Conservation (phyloP, 2,888 invertebrate species). For the Protonemura montana region DNA sequence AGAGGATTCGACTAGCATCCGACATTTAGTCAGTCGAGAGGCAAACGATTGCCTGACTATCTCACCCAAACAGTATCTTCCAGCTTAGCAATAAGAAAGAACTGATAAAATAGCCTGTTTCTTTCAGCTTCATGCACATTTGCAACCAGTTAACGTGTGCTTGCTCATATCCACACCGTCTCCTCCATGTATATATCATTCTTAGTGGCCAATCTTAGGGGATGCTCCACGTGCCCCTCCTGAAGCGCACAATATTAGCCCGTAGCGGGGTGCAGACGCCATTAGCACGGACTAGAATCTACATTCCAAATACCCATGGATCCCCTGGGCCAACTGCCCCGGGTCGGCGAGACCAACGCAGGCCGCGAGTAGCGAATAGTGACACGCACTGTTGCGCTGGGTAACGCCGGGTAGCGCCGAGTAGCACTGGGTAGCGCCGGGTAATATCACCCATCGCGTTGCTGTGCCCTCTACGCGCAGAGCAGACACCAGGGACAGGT, state of each 20-base stretch:
- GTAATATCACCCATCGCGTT: too few species aligned
- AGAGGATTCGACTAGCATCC: slow-evolving; percentile 44
- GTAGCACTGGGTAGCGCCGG: too few species aligned
- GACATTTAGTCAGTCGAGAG: not conserved
- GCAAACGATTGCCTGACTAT: not conserved
- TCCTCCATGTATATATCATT: slow-evolving; percentile 22
- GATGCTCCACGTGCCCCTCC: not conserved
- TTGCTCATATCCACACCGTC: slow-evolving; percentile 24
- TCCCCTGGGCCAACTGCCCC: slow-evolving; percentile 7
- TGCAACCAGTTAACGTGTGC: slow-evolving; percentile 20
- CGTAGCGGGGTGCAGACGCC: not conserved
- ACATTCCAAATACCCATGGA: slow-evolving; percentile 21
- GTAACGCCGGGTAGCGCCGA: too few species aligned
- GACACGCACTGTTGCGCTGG: too few species aligned
- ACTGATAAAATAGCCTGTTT: slow-evolving; percentile 9
- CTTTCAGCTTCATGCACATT: slow-evolving; percentile 37
- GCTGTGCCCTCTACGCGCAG: not conserved
- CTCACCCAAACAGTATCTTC: not conserved
- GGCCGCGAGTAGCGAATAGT: too few species aligned
- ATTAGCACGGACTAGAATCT: slow-evolving; percentile 27
- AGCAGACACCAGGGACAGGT: not conserved
- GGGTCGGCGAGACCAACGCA: too few species aligned
- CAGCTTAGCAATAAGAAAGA: slow-evolving; percentile 30
- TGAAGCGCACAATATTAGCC: not conserved
- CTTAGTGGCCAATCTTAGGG: not conserved